Conservation (phyloP, 2,797 vertebrate genomes). For the Leptodactylus fallax region DNA sequence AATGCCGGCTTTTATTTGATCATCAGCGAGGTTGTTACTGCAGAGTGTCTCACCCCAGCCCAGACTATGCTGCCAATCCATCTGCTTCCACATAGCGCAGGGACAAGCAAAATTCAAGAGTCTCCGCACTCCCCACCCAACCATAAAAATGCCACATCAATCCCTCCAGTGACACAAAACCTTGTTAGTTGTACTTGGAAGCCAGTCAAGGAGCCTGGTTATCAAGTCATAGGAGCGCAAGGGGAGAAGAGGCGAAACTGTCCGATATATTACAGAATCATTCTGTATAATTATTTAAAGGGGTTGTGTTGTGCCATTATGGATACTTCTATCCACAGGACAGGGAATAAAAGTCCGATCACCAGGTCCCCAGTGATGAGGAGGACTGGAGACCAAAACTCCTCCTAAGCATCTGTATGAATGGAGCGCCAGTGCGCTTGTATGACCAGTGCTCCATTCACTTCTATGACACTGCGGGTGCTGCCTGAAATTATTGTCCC, state of each 20-base stretch:
- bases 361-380: too few species aligned
- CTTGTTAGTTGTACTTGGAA: conserved; percentile 39
- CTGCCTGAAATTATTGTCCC: too few species aligned
- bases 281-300: too few species aligned
- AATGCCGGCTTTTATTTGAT: conserved; percentile 46
- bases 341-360: too few species aligned
- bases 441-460: too few species aligned
- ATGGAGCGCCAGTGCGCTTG: too few species aligned
- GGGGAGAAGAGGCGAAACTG: not conserved
- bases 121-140: conserved; percentile 17
- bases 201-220: conserved; percentile 9
- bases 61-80: conserved; percentile 43
- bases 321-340: too few species aligned
- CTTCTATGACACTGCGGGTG: too few species aligned
- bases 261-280: too few species aligned
- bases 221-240: conserved; percentile 4
- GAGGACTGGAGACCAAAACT: too few species aligned
- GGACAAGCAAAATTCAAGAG: conserved; percentile 16
- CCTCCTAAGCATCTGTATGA: too few species aligned
- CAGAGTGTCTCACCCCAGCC: not conserved
- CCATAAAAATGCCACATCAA: conserved; percentile 41
- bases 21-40: conserved; percentile 36
- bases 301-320: too few species aligned
- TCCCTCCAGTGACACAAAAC: conserved; percentile 34
- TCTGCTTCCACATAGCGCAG: conserved; percentile 41